phyloP scores from a whole-genome alignment of 2,888 invertebrate genomes.

The Drosophila paramelanica region DNA sequence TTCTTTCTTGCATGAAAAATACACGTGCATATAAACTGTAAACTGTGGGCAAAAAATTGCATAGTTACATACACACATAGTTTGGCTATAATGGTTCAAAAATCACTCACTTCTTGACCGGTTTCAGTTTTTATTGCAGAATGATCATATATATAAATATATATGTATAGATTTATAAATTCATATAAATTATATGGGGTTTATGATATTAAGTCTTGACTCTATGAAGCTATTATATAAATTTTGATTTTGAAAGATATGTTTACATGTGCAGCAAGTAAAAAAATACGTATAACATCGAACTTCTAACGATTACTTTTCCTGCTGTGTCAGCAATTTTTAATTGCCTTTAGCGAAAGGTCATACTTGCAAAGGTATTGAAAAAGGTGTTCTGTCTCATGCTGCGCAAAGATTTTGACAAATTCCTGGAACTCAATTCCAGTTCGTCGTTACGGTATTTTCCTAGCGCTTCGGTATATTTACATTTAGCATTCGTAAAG shows the following conservation, averaged over 20 bases:
- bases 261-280: neutral
- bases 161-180: too few species aligned
- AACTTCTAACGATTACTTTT: constrained; percentile 17
- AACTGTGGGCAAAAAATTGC: too few species aligned
- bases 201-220: too few species aligned
- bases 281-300: neutral
- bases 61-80: neutral
- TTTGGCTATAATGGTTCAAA: too few species aligned
- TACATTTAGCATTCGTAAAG: neutral
- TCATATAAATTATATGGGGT: too few species aligned
- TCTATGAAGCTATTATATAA: too few species aligned
- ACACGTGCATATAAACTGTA: neutral
- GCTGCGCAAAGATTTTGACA: constrained; percentile 60
- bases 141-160: too few species aligned
- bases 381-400: constrained; percentile 53
- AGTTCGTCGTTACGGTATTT: constrained; percentile 13
- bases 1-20: constrained; percentile 17
- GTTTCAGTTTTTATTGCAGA: too few species aligned
- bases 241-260: too few species aligned
- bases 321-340: constrained; percentile 60
- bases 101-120: too few species aligned
- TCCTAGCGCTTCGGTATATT: constrained; percentile 5
- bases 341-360: constrained; percentile 41
- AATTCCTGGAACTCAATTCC: constrained; percentile 47
- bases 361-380: constrained; percentile 33